These are phyloP conservation scores for Rhamphomyia laevipes DNA, from an alignment of 2,888 invertebrate genomes.

Conservation along the genomic window DNA sequence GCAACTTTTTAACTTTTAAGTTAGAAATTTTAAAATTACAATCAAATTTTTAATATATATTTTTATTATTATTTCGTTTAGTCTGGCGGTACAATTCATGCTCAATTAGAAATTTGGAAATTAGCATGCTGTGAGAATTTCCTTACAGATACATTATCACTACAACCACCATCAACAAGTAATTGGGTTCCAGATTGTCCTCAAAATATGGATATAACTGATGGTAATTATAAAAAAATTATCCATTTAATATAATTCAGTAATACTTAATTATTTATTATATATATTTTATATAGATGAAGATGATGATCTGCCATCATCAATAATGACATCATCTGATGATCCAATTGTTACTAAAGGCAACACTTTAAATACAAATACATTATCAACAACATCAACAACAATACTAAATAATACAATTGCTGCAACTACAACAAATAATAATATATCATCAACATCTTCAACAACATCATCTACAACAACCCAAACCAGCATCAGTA, in stretches of 20 bases:
- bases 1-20: too few species aligned
- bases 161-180: slow-evolving; percentile 17
- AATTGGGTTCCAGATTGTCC: slow-evolving; percentile 22
- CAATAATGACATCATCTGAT: slow-evolving; percentile 9
- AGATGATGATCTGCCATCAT: slow-evolving; percentile 33
- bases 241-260: not conserved
- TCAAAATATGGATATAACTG: slow-evolving; percentile 26
- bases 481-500: slow-evolving; percentile 16
- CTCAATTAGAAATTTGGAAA: slow-evolving; percentile 86
- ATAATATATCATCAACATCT: slow-evolving; percentile 12
- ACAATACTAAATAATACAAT: slow-evolving; percentile 11
- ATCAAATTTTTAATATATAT: too few species aligned
- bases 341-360: slow-evolving; percentile 12
- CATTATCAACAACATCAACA: slow-evolving; percentile 8
- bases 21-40: too few species aligned
- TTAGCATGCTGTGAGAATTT: slow-evolving; percentile 56
- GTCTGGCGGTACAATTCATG: slow-evolving; percentile 76
- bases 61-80: slow-evolving; percentile 32
- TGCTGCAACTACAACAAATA: slow-evolving; percentile 10
- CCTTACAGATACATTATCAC: slow-evolving; percentile 31
- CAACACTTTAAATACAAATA: not conserved
- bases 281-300: slow-evolving; percentile 35
- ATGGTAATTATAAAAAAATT: slow-evolving; percentile 22
- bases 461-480: slow-evolving; percentile 28
- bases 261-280: not conserved